A percentile compares a stretch with the other conserved stretches of the same genome.
Conservation (phyloP, 2,113 vertebrate species). For the Vulpes ferrilata region DNA sequence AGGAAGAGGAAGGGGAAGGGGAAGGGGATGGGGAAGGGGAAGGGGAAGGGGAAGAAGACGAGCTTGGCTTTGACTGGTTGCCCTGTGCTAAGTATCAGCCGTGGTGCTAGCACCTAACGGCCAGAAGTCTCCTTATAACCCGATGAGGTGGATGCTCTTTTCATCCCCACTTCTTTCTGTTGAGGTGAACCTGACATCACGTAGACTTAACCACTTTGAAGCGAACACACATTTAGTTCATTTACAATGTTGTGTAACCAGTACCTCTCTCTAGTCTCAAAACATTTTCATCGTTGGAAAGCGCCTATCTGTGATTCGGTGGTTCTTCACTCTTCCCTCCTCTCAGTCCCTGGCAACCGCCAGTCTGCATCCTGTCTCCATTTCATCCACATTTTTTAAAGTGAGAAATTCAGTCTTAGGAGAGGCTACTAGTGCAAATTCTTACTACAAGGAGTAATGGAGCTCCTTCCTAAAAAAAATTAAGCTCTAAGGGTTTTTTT, state of each 20-base stretch:
- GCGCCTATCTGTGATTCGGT: background rate
- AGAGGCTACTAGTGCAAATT: background rate
- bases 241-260: background rate
- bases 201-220: conserved; percentile 6
- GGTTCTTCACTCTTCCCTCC: background rate
- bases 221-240: background rate
- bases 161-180: background rate
- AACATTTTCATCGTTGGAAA: conserved; percentile 13
- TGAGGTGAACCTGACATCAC: background rate
- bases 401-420: background rate
- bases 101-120: background rate
- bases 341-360: background rate
- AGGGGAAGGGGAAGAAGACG: background rate
- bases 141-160: background rate
- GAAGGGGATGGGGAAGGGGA: background rate
- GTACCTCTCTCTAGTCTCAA: background rate
- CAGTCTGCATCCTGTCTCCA: background rate
- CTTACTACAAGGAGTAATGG: background rate
- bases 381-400: background rate
- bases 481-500: background rate
- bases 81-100: background rate
- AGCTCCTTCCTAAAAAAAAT: background rate
- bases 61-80: background rate
- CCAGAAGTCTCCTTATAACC: background rate
- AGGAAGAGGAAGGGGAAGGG: background rate